Conservation (phyloP, 2,113 vertebrate genomes). For the Mirza zaza region DNA sequence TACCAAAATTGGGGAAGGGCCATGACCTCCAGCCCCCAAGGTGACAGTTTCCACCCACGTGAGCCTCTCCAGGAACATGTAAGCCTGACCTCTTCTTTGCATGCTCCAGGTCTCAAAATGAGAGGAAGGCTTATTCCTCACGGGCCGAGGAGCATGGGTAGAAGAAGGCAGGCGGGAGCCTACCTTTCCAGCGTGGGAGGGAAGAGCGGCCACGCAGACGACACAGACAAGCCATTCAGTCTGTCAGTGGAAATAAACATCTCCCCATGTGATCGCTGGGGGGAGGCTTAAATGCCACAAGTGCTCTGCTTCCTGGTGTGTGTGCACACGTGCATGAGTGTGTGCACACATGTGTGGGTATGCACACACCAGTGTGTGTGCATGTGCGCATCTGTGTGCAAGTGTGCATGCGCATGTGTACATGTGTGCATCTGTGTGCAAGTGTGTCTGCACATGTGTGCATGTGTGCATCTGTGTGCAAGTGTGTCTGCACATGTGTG, state of each 20-base stretch:
- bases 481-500: background rate
- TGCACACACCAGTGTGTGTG: background rate
- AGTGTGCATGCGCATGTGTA: accelerated
- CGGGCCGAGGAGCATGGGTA: accelerated
- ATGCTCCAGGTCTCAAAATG: background rate
- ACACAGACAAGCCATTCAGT: background rate
- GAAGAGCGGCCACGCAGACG: background rate
- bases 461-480: too few relatives aligned
- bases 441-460: background rate
- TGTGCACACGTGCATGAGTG: too few relatives aligned
- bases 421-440: too few relatives aligned
- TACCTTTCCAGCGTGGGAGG: background rate
- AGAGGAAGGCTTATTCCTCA: background rate
- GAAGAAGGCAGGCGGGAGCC: too few relatives aligned
- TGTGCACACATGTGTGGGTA: too few relatives aligned
- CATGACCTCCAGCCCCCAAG: too few relatives aligned
- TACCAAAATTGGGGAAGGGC: accelerated
- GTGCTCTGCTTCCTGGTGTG: background rate
- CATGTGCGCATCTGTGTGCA: too few relatives aligned
- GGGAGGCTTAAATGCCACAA: too few relatives aligned
- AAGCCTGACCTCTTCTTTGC: background rate
- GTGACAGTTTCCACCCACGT: too few relatives aligned
- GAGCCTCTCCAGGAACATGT: accelerated
- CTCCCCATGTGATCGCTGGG: background rate
- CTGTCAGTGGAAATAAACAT: background rate